Evolutionary conservation across 2,797 vertebrate species (phyloP).

Genomic region (Artibeus jamaicensis): DNA sequence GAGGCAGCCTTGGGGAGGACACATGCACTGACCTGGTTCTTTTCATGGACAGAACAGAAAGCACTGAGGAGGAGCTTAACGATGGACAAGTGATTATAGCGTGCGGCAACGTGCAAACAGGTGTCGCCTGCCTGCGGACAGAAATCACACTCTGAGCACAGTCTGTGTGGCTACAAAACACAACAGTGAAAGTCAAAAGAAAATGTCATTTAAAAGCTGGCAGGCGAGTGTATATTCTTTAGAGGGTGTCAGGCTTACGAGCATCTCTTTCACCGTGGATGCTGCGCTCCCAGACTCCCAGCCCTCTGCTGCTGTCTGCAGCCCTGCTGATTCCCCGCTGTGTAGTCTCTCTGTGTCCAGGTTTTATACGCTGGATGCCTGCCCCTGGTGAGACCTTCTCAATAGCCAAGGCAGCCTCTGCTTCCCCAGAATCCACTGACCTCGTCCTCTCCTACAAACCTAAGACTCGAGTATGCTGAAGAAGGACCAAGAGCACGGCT

Average conservation of each 20-base stretch:
- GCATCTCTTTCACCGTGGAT: background rate
- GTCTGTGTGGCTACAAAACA: conserved; percentile 43
- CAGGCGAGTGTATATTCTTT: background rate
- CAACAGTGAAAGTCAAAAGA: background rate
- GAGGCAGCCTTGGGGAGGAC: conserved; percentile 57
- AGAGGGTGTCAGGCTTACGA: background rate
- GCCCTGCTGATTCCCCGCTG: background rate
- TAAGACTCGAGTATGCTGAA: background rate
- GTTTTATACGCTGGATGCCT: background rate
- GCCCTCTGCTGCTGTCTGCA: background rate
- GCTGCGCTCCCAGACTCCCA: background rate
- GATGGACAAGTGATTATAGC: conserved; percentile 95
- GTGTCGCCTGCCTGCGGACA: conserved; percentile 92
- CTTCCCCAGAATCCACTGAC: background rate
- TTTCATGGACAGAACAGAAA: conserved; percentile 96
- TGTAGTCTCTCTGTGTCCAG: accelerated
- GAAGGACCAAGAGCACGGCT: background rate
- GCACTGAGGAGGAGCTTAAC: conserved; percentile 93
- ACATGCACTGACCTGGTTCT: conserved; percentile 93
- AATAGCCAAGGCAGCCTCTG: background rate
- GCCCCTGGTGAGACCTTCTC: background rate
- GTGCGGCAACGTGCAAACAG: conserved; percentile 93
- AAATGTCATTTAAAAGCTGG: background rate
- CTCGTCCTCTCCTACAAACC: background rate
- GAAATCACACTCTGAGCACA: conserved; percentile 81